Base-by-base conservation (phyloP, 1,140 invertebrate species). In the Goniozus legneri region DNA sequence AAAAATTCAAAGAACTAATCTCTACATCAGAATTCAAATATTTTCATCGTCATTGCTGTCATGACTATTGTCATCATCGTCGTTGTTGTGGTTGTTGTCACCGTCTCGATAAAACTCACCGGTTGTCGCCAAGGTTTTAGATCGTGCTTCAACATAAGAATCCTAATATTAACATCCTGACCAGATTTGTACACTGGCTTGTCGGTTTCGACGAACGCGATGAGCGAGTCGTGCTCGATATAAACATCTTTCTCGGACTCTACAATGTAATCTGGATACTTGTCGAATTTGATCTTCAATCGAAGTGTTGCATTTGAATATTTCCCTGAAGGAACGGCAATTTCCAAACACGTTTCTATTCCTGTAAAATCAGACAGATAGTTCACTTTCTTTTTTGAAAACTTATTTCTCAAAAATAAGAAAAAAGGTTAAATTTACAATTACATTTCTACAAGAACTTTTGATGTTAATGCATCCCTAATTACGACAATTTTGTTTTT, bases 151-250 rank as follows among this genome's bases (percentile, higher is more conserved):
- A 83, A 38, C 22, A 71, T 71, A 1, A 83, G 65, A 27, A 82
- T 63, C 36, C 81, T 69, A 27, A 82, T 77, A 45, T 76, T 76
- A 8, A 83, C 78, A 48, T 73, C 71, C 54, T 84, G 80, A 2
- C 80, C 78, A 3, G 83, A 84, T 42, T 84, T 80, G 64, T 87
- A 88, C 4, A 84, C 73, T 0, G 81, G 77, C 42, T 80, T 78
- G 37, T 82, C 79, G 1, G 79, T 79, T 52, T 80, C 79, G 2
- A 81, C 64, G 16, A 80, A 73, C 4, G 79, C 62, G 10, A 80
- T 67, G 33, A 75, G 59, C 2, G 79, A 72, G 39, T 77, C 73
- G 15, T 77, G 60, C 59, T 77, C 52, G 62, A 76, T 61, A 42
- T 61, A 45, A 55, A 71, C 38, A 48, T 75, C 47, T 58, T 78